A percentile compares a stretch with the other conserved stretches of the same genome.
phyloP scores from a whole-genome alignment of 1,140 invertebrate species.

The Cylas formicarius region DNA sequence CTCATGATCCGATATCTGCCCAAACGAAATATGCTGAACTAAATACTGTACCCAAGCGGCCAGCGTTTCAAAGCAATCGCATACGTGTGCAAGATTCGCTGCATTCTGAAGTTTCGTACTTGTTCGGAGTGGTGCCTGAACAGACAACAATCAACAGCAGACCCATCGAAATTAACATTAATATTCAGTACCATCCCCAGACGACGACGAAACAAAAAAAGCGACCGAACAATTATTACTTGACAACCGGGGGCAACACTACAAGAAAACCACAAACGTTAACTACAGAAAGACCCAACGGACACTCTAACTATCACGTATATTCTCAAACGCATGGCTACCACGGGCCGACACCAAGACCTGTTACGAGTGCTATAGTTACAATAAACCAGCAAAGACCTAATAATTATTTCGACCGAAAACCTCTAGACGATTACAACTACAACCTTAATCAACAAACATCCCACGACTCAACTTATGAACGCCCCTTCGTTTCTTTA shows the following conservation, averaged over 20 bases:
- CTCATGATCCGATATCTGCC: conserved; percentile 13
- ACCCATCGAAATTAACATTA: conserved; percentile 35
- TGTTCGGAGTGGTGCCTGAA: conserved; percentile 18
- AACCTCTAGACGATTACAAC: no score
- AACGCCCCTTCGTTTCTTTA: conserved; percentile 12
- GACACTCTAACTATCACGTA: conserved; percentile 19
- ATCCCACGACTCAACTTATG: no score
- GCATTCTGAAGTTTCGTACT: conserved; percentile 20
- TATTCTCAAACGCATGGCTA: no score
- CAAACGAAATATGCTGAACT: conserved; percentile 10
- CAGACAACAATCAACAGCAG: conserved; percentile 5
- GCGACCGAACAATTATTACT: conserved; percentile 3
- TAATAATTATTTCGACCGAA: no score
- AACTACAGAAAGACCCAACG: conserved; percentile 14
- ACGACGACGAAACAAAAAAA: conserved; percentile 19
- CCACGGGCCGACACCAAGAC: no score
- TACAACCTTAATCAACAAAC: no score
- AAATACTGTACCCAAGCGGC: conserved; percentile 16
- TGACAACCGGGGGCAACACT: conserved; percentile 9
- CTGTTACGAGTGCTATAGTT: no score
- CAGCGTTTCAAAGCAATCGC: conserved; percentile 8
- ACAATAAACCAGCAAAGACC: no score
- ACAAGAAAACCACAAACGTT: not conserved
- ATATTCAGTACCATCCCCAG: conserved; percentile 34
- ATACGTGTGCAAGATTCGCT: not conserved